phyloP scores from a whole-genome alignment of 2,888 invertebrate genomes.

The Melangyna quadrimaculata region DNA sequence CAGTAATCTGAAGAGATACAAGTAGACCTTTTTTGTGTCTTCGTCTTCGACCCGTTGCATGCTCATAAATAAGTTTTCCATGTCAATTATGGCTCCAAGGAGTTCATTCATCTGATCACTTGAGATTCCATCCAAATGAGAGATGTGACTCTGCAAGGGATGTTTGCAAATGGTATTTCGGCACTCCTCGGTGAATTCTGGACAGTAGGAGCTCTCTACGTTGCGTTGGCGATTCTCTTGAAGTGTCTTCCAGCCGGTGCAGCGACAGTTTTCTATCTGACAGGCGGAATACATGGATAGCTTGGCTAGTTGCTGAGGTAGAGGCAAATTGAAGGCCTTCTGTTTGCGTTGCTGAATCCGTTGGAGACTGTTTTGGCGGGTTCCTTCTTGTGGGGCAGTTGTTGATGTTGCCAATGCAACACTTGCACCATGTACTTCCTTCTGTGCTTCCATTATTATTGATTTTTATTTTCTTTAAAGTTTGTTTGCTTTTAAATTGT shows the following conservation, averaged over 20 bases:
- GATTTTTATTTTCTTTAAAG: background rate
- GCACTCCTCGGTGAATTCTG: conserved; percentile 89
- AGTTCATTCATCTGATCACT: conserved; percentile 91
- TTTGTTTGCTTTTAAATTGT: background rate
- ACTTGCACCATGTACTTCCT: conserved; percentile 51
- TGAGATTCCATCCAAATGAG: conserved; percentile 87
- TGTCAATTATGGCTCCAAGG: conserved; percentile 93
- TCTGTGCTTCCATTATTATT: conserved; percentile 51
- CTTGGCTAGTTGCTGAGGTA: conserved; percentile 74
- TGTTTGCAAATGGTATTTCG: conserved; percentile 87
- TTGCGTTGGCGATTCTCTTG: conserved; percentile 83
- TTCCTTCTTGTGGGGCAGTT: conserved; percentile 78
- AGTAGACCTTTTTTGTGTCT: conserved; percentile 94
- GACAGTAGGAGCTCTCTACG: conserved; percentile 82
- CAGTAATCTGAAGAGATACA: conserved; percentile 90
- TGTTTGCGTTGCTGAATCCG: conserved; percentile 89
- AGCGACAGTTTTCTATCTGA: conserved; percentile 84
- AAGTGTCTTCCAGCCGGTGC: conserved; percentile 94
- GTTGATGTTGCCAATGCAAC: conserved; percentile 52
- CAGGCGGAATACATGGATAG: conserved; percentile 75
- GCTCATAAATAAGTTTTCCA: conserved; percentile 94
- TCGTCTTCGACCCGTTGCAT: conserved; percentile 93
- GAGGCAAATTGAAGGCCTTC: conserved; percentile 73
- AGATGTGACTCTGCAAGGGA: conserved; percentile 89
- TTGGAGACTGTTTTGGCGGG: conserved; percentile 88